phyloP scores from a whole-genome alignment of 53 echinoderm and acorn worm species.

The Echinometra lucunter region DNA sequence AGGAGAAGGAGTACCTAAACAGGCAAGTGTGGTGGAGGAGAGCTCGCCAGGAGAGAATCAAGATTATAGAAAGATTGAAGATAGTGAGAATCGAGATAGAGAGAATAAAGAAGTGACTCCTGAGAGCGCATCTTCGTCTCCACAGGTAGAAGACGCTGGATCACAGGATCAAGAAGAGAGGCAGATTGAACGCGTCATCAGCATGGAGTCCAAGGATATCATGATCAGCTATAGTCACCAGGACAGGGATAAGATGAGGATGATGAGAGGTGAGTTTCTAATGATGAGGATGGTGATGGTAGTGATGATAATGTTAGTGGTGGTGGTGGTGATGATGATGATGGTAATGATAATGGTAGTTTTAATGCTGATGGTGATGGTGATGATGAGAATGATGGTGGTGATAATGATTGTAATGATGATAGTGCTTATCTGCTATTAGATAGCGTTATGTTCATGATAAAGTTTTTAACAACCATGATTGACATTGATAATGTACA shows the following conservation, averaged over 20 bases:
- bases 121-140: not conserved
- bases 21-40: not conserved
- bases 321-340: too few relatives aligned
- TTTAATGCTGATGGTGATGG: too few relatives aligned
- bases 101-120: slow-evolving; percentile 28
- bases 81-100: not conserved
- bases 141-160: not conserved
- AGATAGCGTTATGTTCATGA: too few relatives aligned
- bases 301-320: too few relatives aligned
- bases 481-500: not conserved
- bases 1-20: not conserved
- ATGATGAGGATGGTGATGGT: too few relatives aligned
- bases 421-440: too few relatives aligned
- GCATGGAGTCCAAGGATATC: slow-evolving; percentile 94
- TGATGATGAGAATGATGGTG: too few relatives aligned
- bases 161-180: not conserved
- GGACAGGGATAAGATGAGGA: slow-evolving; percentile 89
- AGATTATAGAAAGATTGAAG: not conserved
- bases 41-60: not conserved
- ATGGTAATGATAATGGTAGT: too few relatives aligned
- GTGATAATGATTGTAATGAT: too few relatives aligned
- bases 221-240: slow-evolving; percentile 98
- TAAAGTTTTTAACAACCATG: too few relatives aligned
- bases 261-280: slow-evolving; percentile 80
- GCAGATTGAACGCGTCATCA: slow-evolving; percentile 38